Evolutionary conservation across 2,888 invertebrate species (phyloP), one percentile per base, ranked within the genome.

Genomic region (Adela reaumurella): DNA sequence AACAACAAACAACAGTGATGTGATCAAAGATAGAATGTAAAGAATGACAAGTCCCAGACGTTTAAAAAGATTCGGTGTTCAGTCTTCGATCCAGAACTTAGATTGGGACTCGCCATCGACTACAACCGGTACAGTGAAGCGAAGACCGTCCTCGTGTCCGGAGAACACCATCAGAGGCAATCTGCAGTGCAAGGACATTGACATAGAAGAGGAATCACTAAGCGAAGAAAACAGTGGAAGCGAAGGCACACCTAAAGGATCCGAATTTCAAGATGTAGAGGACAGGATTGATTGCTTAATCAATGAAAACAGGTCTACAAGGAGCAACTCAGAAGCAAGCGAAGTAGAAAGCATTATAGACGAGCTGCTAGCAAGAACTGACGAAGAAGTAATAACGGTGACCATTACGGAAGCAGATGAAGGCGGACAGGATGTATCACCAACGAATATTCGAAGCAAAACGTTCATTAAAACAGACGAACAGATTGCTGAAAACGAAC

Each of bases 61-160:
- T 59, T 65, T 67, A 59, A 74, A 71, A 70, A 74, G 72, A 55
- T 66, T 62, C 68, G 65, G 62, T 54, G 65, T 64, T 59, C 73
- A 71, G 61, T 68, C 71, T 63, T 58, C 63, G 54, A 58, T 65
- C 50, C 72, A 67, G 58, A 68, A 64, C 55, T 61, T 85, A 54
- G 89, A 89, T 62, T 89, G 88, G 88, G 88, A 89, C 63, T 86
- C 85, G 19, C 86, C 88, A 35, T 88, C 87, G 19, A 73, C 83
- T 24, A 82, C 82, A 62, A 89, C 88, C 1, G 88, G 88, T 14
- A 89, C 89, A 1, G 87, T 89, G 3, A 88, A 87, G 62, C 73
- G 87, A 55, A 76, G 88, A 54, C 83, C 85, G 48, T 74, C 80
- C 24, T 85, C 86, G 1, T 74, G 80, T 50, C 77, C 78, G 14